A percentile compares a stretch with the other conserved stretches of the same genome.
Evolutionary conservation across 1,140 invertebrate genomes (phyloP).

Genomic region (Lepidurus arcticus): DNA sequence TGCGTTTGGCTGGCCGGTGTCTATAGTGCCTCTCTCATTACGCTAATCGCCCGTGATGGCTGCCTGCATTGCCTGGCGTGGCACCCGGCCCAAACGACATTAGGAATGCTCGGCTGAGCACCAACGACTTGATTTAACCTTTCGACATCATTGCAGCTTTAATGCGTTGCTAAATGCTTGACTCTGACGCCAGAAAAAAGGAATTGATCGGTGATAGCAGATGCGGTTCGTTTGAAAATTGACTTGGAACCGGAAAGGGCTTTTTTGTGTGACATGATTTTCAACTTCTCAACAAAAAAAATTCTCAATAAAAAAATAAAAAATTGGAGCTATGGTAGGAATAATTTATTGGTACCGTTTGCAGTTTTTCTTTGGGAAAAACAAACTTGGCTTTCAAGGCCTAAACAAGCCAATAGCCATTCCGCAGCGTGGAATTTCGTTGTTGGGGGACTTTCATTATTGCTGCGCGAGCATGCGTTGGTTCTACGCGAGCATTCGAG

Average conservation of each 20-base stretch:
- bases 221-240: too few species aligned
- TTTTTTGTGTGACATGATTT: too few species aligned
- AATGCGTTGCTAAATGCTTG: constrained; percentile 14
- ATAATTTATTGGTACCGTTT: too few species aligned
- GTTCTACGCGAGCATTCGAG: not conserved
- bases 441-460: not conserved
- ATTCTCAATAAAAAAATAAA: too few species aligned
- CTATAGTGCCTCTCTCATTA: constrained; percentile 18
- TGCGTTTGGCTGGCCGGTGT: not conserved
- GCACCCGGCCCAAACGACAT: constrained; percentile 20
- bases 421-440: not conserved
- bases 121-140: constrained; percentile 18
- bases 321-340: too few species aligned
- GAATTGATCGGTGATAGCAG: too few species aligned
- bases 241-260: too few species aligned
- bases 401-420: not conserved
- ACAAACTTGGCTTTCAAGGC: not conserved
- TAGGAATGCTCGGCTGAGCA: constrained; percentile 14
- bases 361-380: not conserved
- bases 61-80: not conserved
- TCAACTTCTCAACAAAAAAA: too few species aligned
- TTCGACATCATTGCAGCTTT: constrained; percentile 19
- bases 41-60: constrained; percentile 17
- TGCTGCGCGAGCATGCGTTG: not conserved
- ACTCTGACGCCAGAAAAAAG: not conserved